These are phyloP conservation scores for Drosophila nikananu DNA, from an alignment of 1,140 invertebrate species.

Conservation along the genomic window DNA sequence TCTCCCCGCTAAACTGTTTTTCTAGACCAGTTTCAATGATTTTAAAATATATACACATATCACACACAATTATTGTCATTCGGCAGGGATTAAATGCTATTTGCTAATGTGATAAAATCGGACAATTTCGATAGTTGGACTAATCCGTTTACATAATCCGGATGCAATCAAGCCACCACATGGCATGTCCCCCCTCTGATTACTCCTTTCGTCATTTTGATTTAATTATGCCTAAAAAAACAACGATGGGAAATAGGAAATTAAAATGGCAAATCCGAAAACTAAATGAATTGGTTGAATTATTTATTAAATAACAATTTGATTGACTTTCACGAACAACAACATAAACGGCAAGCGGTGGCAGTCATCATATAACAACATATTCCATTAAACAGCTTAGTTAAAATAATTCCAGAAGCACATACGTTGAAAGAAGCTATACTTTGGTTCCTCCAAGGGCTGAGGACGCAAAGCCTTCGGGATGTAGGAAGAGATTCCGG, in stretches of 20 bases:
- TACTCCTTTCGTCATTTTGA: constrained; percentile 57
- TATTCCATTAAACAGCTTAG: neutral
- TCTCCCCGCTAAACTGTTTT: neutral
- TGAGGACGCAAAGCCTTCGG: neutral
- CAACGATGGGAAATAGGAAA: neutral
- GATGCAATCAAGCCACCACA: constrained; percentile 30
- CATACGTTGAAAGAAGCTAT: neutral
- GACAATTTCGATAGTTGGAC: constrained; percentile 57
- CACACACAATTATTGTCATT: constrained; percentile 39
- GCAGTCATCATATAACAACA: neutral
- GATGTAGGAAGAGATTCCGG: neutral
- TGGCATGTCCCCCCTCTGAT: constrained; percentile 19
- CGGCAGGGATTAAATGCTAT: constrained; percentile 38
- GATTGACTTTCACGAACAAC: constrained; percentile 39
- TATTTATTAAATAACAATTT: constrained; percentile 52
- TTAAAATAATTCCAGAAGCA: neutral
- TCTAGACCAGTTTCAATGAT: constrained; percentile 18
- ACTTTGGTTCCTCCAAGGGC: too few species aligned
- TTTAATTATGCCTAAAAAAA: constrained; percentile 61
- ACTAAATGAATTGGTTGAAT: constrained; percentile 67
- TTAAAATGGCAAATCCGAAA: constrained; percentile 9
- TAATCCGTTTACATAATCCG: constrained; percentile 61
- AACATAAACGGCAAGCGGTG: neutral
- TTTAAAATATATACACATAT: constrained; percentile 10
- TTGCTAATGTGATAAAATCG: constrained; percentile 61